These are phyloP conservation scores for Formica exsecta DNA, from an alignment of 1,140 invertebrate species.

Conservation along the genomic window DNA sequence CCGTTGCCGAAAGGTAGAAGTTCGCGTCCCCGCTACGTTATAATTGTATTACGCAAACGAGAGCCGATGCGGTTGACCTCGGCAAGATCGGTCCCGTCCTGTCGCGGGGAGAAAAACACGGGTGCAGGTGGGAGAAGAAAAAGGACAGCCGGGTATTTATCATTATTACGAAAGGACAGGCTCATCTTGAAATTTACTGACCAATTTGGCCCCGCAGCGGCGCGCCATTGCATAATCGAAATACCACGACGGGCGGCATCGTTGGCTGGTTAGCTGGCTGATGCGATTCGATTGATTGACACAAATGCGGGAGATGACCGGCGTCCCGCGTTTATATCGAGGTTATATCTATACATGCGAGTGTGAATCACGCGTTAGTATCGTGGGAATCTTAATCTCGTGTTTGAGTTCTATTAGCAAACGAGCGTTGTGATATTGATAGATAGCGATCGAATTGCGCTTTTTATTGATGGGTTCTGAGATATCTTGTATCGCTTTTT, in stretches of 20 bases:
- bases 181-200: conserved; percentile 74
- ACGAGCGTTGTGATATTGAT: conserved; percentile 28
- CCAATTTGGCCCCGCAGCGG: conserved; percentile 57
- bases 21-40: conserved; percentile 14
- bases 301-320: conserved; percentile 11
- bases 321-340: not conserved
- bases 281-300: not conserved
- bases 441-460: not conserved
- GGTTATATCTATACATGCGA: not conserved
- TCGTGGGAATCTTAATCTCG: not conserved
- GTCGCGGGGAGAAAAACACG: conserved; percentile 8
- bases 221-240: conserved; percentile 60
- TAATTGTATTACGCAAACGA: conserved; percentile 47
- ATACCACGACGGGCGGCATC: conserved; percentile 27
- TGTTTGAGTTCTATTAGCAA: not conserved
- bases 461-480: not conserved
- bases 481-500: conserved; percentile 18
- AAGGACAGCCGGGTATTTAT: conserved; percentile 65
- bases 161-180: conserved; percentile 72
- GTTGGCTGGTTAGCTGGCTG: not conserved
- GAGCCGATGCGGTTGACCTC: conserved; percentile 27
- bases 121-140: conserved; percentile 27
- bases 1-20: conserved; percentile 31
- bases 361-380: conserved; percentile 16
- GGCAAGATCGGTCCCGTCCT: conserved; percentile 37